Percentiles rank a stretch among this genome's conserved stretches.
These are phyloP conservation scores for Pogonomyrmex californicus DNA, from an alignment of 1,140 invertebrate genomes.

Conservation along the genomic window DNA sequence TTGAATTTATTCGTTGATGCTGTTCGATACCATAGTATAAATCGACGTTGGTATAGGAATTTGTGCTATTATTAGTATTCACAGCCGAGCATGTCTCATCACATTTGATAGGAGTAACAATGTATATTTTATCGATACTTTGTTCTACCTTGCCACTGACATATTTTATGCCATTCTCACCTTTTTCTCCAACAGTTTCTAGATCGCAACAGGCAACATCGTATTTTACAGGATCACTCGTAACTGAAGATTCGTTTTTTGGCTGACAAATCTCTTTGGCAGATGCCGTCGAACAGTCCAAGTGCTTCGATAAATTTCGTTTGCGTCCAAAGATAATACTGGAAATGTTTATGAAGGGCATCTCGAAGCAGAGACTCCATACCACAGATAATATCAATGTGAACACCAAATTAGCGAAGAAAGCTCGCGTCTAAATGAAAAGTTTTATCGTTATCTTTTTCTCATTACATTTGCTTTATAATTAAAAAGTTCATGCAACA, in stretches of 20 bases:
- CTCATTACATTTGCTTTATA: neutral
- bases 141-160: neutral
- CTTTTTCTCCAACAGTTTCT: neutral
- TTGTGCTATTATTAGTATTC: neutral
- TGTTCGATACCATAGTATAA: neutral
- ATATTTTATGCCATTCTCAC: neutral
- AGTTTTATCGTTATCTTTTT: neutral
- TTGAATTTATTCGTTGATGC: neutral
- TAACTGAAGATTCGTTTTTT: slow-evolving; percentile 39
- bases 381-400: slow-evolving; percentile 77
- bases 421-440: slow-evolving; percentile 69
- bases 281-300: slow-evolving; percentile 63
- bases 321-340: neutral
- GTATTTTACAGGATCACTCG: neutral
- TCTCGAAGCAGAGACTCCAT: slow-evolving; percentile 82
- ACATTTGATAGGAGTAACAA: neutral
- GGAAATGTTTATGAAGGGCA: slow-evolving; percentile 80
- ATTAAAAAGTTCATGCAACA: neutral
- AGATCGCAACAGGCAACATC: neutral
- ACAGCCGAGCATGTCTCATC: neutral
- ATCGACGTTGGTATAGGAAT: neutral
- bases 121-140: slow-evolving; percentile 16
- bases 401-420: slow-evolving; percentile 75
- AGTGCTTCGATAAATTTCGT: neutral
- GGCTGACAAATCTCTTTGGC: slow-evolving; percentile 67